These are phyloP conservation scores for Lottia scabra DNA, from an alignment of 2,888 invertebrate species.

Conservation along the genomic window DNA sequence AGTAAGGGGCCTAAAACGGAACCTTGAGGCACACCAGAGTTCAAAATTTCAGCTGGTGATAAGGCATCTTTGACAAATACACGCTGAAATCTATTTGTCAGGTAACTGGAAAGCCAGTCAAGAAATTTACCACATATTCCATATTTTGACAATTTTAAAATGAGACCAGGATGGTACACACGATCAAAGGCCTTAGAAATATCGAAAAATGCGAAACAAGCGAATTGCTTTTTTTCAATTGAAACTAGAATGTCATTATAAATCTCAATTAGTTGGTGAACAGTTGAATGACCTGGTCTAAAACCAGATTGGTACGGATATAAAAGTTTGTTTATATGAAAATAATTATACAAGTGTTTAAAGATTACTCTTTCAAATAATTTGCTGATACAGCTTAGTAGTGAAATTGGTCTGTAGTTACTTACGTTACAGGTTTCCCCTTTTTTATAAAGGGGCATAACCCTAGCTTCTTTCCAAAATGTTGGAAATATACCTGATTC, in stretches of 20 bases:
- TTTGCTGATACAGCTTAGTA: slow-evolving; percentile 14
- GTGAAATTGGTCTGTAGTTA: slow-evolving; percentile 14
- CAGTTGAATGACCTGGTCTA: slow-evolving; percentile 11
- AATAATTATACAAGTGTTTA: slow-evolving; percentile 14
- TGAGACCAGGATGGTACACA: slow-evolving; percentile 19
- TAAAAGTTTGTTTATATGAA: background rate
- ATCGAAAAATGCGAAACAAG: slow-evolving; percentile 15
- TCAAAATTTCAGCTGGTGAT: background rate
- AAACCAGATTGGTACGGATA: slow-evolving; percentile 11
- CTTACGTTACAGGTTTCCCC: background rate
- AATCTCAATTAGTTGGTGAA: slow-evolving; percentile 19
- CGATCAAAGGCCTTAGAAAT: slow-evolving; percentile 26
- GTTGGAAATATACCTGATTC: background rate
- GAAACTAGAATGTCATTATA: slow-evolving; percentile 11
- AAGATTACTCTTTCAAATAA: slow-evolving; percentile 12
- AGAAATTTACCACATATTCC: slow-evolving; percentile 6
- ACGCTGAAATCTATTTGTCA: slow-evolving; percentile 5
- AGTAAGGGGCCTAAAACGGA: background rate
- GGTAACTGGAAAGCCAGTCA: slow-evolving; percentile 7
- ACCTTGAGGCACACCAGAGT: background rate
- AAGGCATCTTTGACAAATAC: background rate
- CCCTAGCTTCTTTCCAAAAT: background rate
- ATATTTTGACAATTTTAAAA: slow-evolving; percentile 15
- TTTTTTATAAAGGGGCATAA: background rate
- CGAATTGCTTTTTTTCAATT: slow-evolving; percentile 12